These are phyloP conservation scores for Notiomystis cincta DNA, from an alignment of 2,113 vertebrate species.

Conservation along the genomic window DNA sequence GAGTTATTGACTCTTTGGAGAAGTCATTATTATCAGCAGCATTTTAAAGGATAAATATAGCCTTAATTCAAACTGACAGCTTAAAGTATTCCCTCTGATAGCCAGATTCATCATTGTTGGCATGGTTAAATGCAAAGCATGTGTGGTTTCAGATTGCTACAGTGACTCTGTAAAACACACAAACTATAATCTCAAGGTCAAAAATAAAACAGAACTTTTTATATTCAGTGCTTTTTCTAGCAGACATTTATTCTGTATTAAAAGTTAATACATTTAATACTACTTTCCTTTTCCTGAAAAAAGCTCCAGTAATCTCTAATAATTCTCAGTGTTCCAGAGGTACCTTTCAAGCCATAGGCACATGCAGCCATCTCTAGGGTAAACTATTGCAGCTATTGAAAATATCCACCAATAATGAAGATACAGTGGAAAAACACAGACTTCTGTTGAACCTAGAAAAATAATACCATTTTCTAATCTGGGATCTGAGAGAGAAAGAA, in stretches of 20 bases:
- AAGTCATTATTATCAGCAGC: conserved; percentile 31
- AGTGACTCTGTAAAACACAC: neutral
- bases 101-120: conserved; percentile 21
- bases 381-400: neutral
- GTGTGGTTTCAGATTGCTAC: neutral
- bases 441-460: neutral
- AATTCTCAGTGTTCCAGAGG: neutral
- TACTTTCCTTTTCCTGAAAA: neutral
- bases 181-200: conserved; percentile 12
- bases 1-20: conserved; percentile 12
- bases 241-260: neutral
- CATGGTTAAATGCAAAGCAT: conserved; percentile 28
- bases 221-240: neutral
- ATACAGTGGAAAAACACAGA: neutral
- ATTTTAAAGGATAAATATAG: conserved; percentile 23
- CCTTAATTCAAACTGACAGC: conserved; percentile 44
- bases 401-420: neutral
- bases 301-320: neutral
- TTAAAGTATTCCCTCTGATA: conserved; percentile 42
- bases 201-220: neutral
- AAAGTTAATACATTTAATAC: neutral
- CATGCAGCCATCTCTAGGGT: neutral
- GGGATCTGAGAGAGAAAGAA: neutral
- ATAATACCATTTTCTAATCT: neutral
- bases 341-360: neutral